phyloP scores from a whole-genome alignment of 2,113 vertebrate genomes.

The Scalopus aquaticus region DNA sequence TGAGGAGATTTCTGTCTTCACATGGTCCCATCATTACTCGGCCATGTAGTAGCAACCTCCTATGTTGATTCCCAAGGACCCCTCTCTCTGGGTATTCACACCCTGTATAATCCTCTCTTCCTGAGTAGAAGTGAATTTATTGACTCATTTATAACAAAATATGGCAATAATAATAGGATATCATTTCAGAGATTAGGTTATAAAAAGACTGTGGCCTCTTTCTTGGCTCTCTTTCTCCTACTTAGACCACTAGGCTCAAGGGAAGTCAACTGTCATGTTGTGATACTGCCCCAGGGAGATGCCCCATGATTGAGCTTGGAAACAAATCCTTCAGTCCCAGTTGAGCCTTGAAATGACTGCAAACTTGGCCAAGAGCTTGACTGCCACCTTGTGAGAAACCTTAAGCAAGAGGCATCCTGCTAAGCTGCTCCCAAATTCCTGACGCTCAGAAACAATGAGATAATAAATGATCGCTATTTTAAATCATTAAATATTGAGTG shows the following conservation, averaged over 20 bases:
- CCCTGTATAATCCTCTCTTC: background rate
- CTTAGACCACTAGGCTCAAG: background rate
- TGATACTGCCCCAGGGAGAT: background rate
- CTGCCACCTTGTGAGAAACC: slow-evolving; percentile 48
- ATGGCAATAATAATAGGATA: background rate
- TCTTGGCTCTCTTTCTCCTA: background rate
- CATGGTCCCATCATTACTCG: background rate
- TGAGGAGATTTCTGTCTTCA: slow-evolving; percentile 6
- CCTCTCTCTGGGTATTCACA: background rate
- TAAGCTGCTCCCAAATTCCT: background rate
- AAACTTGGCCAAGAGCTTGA: background rate
- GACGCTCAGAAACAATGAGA: background rate
- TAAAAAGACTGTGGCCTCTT: background rate
- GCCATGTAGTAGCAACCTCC: background rate
- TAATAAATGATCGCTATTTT: background rate
- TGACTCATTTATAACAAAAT: slow-evolving; percentile 31
- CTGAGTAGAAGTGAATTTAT: background rate
- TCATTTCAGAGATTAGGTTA: background rate
- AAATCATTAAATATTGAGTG: background rate
- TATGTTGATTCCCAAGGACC: background rate
- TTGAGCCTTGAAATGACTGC: background rate
- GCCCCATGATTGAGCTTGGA: background rate
- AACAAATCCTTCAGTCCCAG: background rate
- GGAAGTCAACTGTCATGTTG: background rate
- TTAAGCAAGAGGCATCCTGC: background rate